Evolutionary conservation across 2,113 vertebrate species (phyloP).

Genomic region (Ibidorhyncha struthersii): DNA sequence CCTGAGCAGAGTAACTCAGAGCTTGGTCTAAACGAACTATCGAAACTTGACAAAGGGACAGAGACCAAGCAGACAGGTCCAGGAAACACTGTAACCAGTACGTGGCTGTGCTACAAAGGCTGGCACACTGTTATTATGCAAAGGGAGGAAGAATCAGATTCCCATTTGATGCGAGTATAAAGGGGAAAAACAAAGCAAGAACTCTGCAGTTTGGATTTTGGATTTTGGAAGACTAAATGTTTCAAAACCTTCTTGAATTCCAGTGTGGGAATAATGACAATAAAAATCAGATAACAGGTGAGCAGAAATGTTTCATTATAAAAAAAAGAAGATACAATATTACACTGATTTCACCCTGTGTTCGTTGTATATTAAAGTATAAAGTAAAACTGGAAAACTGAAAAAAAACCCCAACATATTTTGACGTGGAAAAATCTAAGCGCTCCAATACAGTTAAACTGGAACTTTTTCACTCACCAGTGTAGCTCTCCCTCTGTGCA

Average conservation of each 20-base stretch:
- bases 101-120: background rate
- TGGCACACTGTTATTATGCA: background rate
- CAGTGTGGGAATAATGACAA: background rate
- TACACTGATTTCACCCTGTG: background rate
- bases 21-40: background rate
- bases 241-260: background rate
- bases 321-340: background rate
- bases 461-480: background rate
- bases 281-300: background rate
- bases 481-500: background rate
- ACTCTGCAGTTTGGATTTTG: background rate
- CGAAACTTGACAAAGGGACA: background rate
- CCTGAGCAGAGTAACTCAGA: background rate
- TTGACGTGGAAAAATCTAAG: background rate
- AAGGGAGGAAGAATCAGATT: background rate
- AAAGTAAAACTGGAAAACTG: background rate
- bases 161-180: background rate
- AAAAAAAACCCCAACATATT: background rate
- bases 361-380: background rate
- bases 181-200: background rate
- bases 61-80: background rate
- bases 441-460: background rate
- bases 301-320: background rate
- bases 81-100: background rate
- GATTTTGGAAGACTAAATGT: background rate